phyloP scores from a whole-genome alignment of 2,888 invertebrate genomes.

The Caenorhabditis sinica region DNA sequence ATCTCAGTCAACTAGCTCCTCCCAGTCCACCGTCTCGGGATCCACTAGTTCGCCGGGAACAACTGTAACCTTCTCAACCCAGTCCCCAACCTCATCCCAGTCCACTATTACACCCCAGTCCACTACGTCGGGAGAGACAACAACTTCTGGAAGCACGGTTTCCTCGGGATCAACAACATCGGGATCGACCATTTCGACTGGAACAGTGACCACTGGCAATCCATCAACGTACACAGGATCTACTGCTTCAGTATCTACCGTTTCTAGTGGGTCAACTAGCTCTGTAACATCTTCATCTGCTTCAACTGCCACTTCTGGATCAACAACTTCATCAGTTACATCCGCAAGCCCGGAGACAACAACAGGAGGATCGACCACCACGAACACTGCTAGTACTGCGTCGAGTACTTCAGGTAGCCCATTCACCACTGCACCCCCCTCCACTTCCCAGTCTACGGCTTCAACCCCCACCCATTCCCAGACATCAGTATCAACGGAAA shows the following conservation, averaged over 20 bases:
- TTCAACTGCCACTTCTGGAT: neutral
- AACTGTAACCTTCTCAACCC: neutral
- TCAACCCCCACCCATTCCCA: neutral
- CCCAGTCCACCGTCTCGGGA: neutral
- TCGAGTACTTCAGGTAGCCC: constrained; percentile 11
- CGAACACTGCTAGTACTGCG: too few species aligned
- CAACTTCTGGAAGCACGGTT: neutral
- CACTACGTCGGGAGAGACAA: neutral
- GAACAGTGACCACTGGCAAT: neutral
- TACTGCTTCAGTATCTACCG: neutral
- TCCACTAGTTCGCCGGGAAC: neutral
- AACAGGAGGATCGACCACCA: neutral
- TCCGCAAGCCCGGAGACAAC: too few species aligned
- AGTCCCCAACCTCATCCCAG: neutral
- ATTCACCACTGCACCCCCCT: neutral
- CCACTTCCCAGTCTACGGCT: neutral
- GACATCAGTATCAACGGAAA: neutral
- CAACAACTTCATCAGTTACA: neutral
- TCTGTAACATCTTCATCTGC: neutral
- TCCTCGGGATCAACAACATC: neutral
- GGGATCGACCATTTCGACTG: neutral
- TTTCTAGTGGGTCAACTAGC: neutral
- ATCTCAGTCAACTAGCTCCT: neutral
- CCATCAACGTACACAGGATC: neutral
- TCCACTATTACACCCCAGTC: neutral